Percentiles rank a stretch among this genome's conserved stretches.
Evolutionary conservation across 2,888 invertebrate genomes (phyloP).

Genomic region (Nomada flava): DNA sequence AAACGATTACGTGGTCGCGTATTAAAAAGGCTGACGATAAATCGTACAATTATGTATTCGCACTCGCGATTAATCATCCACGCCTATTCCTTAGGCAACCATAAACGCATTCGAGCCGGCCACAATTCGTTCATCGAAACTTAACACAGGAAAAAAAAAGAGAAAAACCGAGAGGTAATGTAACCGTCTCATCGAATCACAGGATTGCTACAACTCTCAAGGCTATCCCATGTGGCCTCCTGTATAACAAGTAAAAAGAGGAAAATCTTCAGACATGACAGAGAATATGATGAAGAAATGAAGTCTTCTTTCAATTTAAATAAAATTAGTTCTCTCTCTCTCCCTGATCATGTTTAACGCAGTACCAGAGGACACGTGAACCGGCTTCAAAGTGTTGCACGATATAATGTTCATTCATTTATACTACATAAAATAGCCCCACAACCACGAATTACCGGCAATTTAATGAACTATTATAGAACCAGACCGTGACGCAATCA

Average conservation of each 20-base stretch:
- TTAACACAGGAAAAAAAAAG: not conserved
- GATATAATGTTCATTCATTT: slow-evolving; percentile 62
- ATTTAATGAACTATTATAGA: slow-evolving; percentile 63
- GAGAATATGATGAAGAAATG: too few relatives aligned
- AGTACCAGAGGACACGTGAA: slow-evolving; percentile 20
- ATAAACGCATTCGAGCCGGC: not conserved
- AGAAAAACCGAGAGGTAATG: not conserved
- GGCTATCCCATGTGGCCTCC: too few relatives aligned
- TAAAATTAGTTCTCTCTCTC: too few relatives aligned
- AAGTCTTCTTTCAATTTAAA: too few relatives aligned
- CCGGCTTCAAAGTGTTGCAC: slow-evolving; percentile 35
- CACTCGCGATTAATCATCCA: slow-evolving; percentile 5
- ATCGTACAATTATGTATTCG: slow-evolving; percentile 21
- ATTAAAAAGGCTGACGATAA: not conserved
- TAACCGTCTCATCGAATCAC: not conserved
- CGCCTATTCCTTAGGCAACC: slow-evolving; percentile 18
- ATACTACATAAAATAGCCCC: slow-evolving; percentile 61
- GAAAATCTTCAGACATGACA: too few relatives aligned
- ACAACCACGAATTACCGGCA: slow-evolving; percentile 61
- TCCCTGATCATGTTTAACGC: not conserved
- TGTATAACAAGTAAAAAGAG: too few relatives aligned
- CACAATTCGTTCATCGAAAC: not conserved
- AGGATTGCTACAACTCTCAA: not conserved
- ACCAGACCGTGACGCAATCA: slow-evolving; percentile 59
- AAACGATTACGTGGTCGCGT: not conserved